phyloP scores from a whole-genome alignment of 2,113 vertebrate species.

The Zosterops hypoxanthus region DNA sequence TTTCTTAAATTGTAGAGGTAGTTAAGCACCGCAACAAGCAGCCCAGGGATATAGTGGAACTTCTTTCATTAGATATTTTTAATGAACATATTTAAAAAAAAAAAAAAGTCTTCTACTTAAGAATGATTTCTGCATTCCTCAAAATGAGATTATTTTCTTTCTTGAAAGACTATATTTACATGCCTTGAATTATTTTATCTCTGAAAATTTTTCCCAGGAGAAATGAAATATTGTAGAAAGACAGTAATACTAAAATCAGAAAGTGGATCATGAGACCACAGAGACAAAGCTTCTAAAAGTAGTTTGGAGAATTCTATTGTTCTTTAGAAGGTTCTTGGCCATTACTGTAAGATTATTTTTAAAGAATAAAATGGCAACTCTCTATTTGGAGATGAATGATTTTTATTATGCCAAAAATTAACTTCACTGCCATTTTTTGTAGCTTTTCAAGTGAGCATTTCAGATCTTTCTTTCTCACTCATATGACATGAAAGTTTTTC shows the following conservation, averaged over 20 bases:
- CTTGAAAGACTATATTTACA: background rate
- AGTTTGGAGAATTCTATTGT: background rate
- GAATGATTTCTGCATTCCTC: background rate
- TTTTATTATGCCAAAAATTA: background rate
- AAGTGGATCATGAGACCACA: background rate
- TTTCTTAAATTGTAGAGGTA: background rate
- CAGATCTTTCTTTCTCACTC: background rate
- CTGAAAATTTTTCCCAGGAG: background rate
- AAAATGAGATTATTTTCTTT: background rate
- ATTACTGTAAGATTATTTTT: background rate
- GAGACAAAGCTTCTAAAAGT: background rate
- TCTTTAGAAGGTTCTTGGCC: background rate
- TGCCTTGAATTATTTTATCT: background rate
- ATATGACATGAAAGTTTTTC: background rate
- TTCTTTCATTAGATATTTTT: background rate
- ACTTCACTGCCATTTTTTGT: background rate
- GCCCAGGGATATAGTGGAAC: background rate
- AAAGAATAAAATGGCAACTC: background rate
- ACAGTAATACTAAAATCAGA: background rate
- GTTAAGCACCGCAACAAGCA: background rate
- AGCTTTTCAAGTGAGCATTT: background rate
- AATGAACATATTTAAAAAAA: background rate
- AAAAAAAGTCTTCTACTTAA: background rate
- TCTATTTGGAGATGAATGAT: background rate
- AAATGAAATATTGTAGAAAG: background rate